Percentiles rank a stretch among this genome's conserved stretches.
These are phyloP conservation scores for Polymixis lichenea DNA, from an alignment of 2,888 invertebrate species.

Conservation along the genomic window DNA sequence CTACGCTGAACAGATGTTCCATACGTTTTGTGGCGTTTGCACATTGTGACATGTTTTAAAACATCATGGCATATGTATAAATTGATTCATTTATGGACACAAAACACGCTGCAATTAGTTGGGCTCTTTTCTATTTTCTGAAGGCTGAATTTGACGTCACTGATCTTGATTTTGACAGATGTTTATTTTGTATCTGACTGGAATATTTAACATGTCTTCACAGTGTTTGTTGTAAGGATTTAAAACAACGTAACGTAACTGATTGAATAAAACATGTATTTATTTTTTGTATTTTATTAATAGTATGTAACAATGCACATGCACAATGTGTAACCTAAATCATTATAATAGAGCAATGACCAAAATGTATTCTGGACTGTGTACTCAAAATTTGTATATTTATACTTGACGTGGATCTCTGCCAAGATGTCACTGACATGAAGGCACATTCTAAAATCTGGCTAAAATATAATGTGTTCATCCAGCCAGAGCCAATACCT, in stretches of 20 bases:
- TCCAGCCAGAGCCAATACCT: conserved; percentile 60
- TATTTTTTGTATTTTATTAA: neutral
- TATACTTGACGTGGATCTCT: conserved; percentile 86
- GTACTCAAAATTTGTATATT: conserved; percentile 87
- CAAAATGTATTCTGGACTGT: conserved; percentile 85
- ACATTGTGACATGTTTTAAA: conserved; percentile 64
- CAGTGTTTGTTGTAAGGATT: neutral
- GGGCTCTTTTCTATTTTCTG: conserved; percentile 31
- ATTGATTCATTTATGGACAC: conserved; percentile 61
- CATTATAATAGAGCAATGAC: conserved; percentile 82
- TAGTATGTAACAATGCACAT: conserved; percentile 57
- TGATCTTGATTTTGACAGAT: conserved; percentile 39
- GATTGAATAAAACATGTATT: neutral
- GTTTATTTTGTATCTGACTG: conserved; percentile 37
- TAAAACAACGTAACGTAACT: neutral
- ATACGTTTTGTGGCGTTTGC: conserved; percentile 35
- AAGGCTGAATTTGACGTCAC: conserved; percentile 39
- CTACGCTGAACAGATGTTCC: conserved; percentile 59
- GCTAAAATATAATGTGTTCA: conserved; percentile 75
- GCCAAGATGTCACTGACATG: conserved; percentile 89
- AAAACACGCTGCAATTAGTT: conserved; percentile 36
- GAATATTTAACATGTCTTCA: conserved; percentile 22
- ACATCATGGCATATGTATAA: conserved; percentile 63
- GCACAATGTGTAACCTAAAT: conserved; percentile 74
- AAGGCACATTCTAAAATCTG: conserved; percentile 80